Conservation (phyloP, 2,797 vertebrate species). For the Pangasius krempfi region DNA sequence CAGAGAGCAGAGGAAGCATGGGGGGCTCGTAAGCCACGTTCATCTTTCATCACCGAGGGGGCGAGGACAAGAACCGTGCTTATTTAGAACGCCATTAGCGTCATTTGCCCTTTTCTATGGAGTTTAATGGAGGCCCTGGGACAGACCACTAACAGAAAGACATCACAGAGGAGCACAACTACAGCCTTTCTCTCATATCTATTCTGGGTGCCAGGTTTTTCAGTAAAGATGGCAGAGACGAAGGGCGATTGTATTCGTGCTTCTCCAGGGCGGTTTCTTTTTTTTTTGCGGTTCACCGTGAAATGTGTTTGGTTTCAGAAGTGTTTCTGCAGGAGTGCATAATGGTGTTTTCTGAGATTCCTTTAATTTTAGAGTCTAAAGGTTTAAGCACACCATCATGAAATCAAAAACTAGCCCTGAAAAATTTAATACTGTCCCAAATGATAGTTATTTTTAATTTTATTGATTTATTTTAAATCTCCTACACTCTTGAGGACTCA, state of each 20-base stretch:
- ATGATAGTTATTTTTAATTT: background rate
- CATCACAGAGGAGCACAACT: slow-evolving; percentile 20
- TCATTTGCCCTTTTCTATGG: slow-evolving; percentile 47
- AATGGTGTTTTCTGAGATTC: background rate
- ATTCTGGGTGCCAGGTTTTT: background rate
- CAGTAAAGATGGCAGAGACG: background rate
- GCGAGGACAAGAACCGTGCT: slow-evolving; percentile 12
- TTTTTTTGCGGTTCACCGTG: background rate
- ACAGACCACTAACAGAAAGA: slow-evolving; percentile 29
- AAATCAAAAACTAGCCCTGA: background rate
- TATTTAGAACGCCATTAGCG: slow-evolving; percentile 49
- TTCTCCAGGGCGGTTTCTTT: background rate
- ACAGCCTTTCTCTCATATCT: slow-evolving; percentile 18
- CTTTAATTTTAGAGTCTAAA: background rate
- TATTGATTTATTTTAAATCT: background rate
- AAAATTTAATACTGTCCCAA: background rate
- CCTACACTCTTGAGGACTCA: background rate
- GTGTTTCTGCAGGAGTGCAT: background rate
- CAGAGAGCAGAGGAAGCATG: background rate
- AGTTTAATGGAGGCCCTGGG: slow-evolving; percentile 43
- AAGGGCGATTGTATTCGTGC: slow-evolving; percentile 1
- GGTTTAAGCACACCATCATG: background rate
- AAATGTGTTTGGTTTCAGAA: background rate
- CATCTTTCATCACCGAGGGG: slow-evolving; percentile 22
- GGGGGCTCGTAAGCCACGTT: slow-evolving; percentile 12